phyloP scores from a whole-genome alignment of 64 coral and sea anemone genomes.

The Stichodactyla helianthus region DNA sequence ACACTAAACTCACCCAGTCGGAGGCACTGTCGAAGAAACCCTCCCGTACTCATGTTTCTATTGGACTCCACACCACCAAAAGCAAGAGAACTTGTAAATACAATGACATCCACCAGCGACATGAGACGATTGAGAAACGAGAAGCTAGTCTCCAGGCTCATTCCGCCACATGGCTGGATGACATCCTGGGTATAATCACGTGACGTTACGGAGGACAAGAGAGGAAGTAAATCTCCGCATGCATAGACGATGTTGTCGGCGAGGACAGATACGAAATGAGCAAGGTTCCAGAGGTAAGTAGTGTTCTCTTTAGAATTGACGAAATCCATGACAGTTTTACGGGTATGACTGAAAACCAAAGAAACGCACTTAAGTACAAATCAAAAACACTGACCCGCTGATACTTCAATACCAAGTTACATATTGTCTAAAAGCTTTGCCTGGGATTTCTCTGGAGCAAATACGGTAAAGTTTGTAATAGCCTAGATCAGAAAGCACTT shows the following conservation, averaged over 20 bases:
- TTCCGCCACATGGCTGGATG: constrained; percentile 96
- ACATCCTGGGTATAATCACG: constrained; percentile 97
- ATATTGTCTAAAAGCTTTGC: too few species aligned
- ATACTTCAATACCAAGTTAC: too few species aligned
- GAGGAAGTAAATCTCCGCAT: constrained; percentile 88
- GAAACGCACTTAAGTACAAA: neutral
- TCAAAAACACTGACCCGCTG: too few species aligned
- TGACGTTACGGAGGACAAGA: constrained; percentile 95
- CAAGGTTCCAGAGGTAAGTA: constrained; percentile 91
- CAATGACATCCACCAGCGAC: constrained; percentile 91
- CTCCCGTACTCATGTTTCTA: constrained; percentile 88
- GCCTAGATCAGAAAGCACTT: too few species aligned
- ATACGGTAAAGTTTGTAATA: too few species aligned
- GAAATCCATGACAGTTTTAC: constrained; percentile 96
- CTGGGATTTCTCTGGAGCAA: too few species aligned
- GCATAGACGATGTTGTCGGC: constrained; percentile 96
- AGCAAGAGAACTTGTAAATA: constrained; percentile 91
- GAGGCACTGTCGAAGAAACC: constrained; percentile 90
- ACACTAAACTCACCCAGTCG: constrained; percentile 67
- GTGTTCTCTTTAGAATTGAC: constrained; percentile 98
- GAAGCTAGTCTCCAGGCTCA: constrained; percentile 92
- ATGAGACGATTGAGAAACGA: constrained; percentile 96
- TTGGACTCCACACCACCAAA: constrained; percentile 92
- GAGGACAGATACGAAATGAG: constrained; percentile 90
- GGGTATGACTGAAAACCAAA: constrained; percentile 71